Evolutionary conservation across 2,113 vertebrate species (phyloP).

Genomic region (Muntiacus muntjak): DNA sequence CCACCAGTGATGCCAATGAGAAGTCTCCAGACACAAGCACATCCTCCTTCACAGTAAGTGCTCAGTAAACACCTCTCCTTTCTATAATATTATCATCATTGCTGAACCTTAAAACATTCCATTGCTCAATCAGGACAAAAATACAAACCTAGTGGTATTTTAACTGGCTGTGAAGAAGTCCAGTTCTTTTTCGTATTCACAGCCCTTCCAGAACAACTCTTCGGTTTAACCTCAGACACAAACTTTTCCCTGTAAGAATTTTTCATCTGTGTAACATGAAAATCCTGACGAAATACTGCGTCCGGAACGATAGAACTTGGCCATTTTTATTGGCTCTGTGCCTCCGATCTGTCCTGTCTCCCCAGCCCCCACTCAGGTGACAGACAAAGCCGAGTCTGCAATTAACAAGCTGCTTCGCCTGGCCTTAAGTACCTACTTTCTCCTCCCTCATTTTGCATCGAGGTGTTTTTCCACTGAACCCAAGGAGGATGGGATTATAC

Average conservation of each 20-base stretch:
- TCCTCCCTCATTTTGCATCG: not conserved
- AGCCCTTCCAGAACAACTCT: not conserved
- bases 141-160: not conserved
- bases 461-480: conserved; percentile 1
- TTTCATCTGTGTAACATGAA: not conserved
- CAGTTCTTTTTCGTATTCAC: not conserved
- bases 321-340: not conserved
- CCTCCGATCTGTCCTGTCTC: not conserved
- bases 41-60: not conserved
- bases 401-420: not conserved
- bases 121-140: not conserved
- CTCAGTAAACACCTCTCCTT: not conserved
- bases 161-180: not conserved
- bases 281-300: not conserved
- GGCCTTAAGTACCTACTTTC: not conserved
- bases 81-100: accelerated
- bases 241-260: not conserved
- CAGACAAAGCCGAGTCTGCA: not conserved
- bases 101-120: not conserved
- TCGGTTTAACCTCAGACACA: not conserved
- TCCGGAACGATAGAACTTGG: not conserved
- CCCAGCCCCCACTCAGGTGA: not conserved
- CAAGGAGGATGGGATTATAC: not conserved
- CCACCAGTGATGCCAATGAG: not conserved
- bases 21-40: not conserved